phyloP scores from a whole-genome alignment of 2,888 invertebrate species.

The Zygaena filipendulae region DNA sequence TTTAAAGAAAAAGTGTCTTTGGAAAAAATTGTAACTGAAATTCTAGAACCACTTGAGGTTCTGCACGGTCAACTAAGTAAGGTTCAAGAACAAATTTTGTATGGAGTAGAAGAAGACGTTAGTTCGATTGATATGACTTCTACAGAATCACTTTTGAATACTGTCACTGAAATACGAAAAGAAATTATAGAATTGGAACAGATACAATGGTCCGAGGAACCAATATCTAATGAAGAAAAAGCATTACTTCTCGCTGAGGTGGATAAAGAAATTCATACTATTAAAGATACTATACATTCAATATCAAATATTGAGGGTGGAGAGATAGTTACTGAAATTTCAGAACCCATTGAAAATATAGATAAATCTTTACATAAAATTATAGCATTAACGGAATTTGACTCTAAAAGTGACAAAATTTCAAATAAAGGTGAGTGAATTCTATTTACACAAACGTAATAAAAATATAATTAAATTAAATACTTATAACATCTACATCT shows the following conservation, averaged over 20 bases:
- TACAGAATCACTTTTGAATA: conserved; percentile 42
- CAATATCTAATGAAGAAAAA: conserved; percentile 26
- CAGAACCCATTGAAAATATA: conserved; percentile 34
- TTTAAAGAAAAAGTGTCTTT: conserved; percentile 24
- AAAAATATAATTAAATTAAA: too few species aligned
- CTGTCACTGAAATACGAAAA: conserved; percentile 41
- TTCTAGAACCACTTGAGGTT: conserved; percentile 36
- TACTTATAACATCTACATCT: too few species aligned
- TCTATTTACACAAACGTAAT: too few species aligned
- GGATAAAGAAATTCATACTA: conserved; percentile 38
- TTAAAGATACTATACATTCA: conserved; percentile 37
- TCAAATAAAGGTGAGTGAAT: too few species aligned
- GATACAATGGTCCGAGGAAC: conserved; percentile 24
- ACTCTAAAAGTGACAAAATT: too few species aligned
- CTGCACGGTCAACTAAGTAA: conserved; percentile 36
- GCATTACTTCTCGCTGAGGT: conserved; percentile 36
- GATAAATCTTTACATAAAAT: conserved; percentile 32
- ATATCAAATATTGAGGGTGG: conserved; percentile 28
- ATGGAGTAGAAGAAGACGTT: conserved; percentile 32
- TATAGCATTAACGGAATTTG: conserved; percentile 23
- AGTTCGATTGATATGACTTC: conserved; percentile 35
- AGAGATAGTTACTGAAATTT: conserved; percentile 26
- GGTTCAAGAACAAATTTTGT: conserved; percentile 38
- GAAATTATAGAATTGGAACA: conserved; percentile 37
- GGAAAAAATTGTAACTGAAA: conserved; percentile 32